Evolutionary conservation across 2,113 vertebrate genomes (phyloP).

Genomic region (Gambusia holbrooki): DNA sequence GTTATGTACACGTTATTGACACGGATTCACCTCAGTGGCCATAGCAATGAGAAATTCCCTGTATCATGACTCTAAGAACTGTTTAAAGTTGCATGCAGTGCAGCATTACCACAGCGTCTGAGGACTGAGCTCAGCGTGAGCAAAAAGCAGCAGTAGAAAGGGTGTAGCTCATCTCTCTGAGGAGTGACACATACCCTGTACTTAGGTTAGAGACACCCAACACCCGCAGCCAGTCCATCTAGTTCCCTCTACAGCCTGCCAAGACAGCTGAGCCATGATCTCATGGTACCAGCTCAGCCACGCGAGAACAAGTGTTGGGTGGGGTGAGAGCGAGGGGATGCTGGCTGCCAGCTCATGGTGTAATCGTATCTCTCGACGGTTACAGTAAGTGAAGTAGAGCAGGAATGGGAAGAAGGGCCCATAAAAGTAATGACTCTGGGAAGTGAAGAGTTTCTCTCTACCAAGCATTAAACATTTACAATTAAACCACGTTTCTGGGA

Average conservation of each 20-base stretch:
- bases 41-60: constrained; percentile 50
- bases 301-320: constrained; percentile 31
- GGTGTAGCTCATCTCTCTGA: constrained; percentile 54
- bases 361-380: constrained; percentile 72
- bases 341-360: constrained; percentile 60
- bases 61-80: constrained; percentile 27
- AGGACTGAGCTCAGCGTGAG: constrained; percentile 56
- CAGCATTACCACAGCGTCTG: constrained; percentile 42
- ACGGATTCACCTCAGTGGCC: constrained; percentile 32
- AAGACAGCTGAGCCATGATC: constrained; percentile 65
- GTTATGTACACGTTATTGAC: constrained; percentile 20
- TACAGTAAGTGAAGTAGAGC: constrained; percentile 71
- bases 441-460: constrained; percentile 44
- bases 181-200: constrained; percentile 59
- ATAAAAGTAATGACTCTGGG: constrained; percentile 65
- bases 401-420: constrained; percentile 51
- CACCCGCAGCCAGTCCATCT: constrained; percentile 49
- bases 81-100: constrained; percentile 49
- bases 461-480: constrained; percentile 51
- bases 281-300: constrained; percentile 59
- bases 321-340: constrained; percentile 42
- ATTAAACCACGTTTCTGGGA: constrained; percentile 55
- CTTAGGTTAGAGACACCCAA: constrained; percentile 67
- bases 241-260: constrained; percentile 36
- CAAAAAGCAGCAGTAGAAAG: constrained; percentile 32